Evolutionary conservation across 2,797 vertebrate species (phyloP), one percentile per base, ranked within the genome.

Genomic region (Bovichtus variegatus): DNA sequence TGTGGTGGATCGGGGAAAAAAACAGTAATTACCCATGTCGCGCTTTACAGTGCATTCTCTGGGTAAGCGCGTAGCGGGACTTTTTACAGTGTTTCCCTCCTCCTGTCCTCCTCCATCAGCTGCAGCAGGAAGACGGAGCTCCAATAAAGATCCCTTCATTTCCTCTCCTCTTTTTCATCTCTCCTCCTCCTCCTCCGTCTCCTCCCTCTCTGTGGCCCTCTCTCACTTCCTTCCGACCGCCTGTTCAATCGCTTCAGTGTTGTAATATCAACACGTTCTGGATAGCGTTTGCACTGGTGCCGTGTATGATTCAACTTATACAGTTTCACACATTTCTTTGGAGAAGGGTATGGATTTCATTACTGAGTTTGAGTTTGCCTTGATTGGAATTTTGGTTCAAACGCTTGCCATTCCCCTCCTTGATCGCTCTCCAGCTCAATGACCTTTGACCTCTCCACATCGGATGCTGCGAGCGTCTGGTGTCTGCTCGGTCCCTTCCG

Each of bases 101-200:
- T 49, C 36, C 70, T 36, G 29, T 76, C 57, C 58, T 62, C 25
- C 23, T 60, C 53, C 63, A 6, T 84, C 51, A 46, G 70, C 65
- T 76, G 51, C 74, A 62, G 69, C 81, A 87, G 87, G 72, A 86
- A 87, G 75, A 81, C 9, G n/a, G 63, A 64, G 82, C 81, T 82
- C 79, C 81, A 70, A 65, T 75, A 74, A 81, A 81, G 66, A 84
- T 77, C 79, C 84, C 63, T 94, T 95, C 91, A 95, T 96, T 96
- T 96, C 95, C 89, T 87, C 69, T 58, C 71, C 57, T 78, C 79
- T 61, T 84, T 88, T 87, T 87, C 82, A 85, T 83, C 82, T 69
- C 70, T 95, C 94, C n/a, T n/a, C n/a, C n/a, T n/a, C n/a, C 91
- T 91, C 81, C 90, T 81, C 84, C 81, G 92, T 64, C 41, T 65